These are phyloP conservation scores for Drosophila anomelani DNA, from an alignment of 2,888 invertebrate species.

Conservation along the genomic window DNA sequence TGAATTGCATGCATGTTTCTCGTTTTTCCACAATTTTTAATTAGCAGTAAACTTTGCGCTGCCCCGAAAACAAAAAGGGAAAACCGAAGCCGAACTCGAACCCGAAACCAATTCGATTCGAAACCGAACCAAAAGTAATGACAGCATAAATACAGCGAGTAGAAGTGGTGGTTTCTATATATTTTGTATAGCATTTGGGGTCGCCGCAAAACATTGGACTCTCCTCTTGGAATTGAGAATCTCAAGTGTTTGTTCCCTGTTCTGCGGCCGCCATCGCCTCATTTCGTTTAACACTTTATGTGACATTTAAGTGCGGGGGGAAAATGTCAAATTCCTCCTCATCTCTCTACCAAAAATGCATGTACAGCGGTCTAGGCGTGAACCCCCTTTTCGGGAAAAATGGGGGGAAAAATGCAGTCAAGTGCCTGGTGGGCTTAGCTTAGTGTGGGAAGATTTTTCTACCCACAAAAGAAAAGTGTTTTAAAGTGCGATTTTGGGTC, in stretches of 20 bases:
- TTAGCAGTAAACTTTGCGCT: constrained; percentile 83
- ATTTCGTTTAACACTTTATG: constrained; percentile 81
- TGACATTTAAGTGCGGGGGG: constrained; percentile 77
- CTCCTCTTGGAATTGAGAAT: constrained; percentile 50
- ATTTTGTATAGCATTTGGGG: constrained; percentile 65
- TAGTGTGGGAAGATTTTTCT: constrained; percentile 70
- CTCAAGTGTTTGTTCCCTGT: constrained; percentile 73
- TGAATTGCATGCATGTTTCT: constrained; percentile 79
- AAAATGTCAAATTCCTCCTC: constrained; percentile 73
- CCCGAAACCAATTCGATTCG: constrained; percentile 25
- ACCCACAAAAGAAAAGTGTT: constrained; percentile 13
- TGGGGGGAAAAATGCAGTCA: constrained; percentile 49
- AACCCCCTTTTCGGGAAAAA: constrained; percentile 1
- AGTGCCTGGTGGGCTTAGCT: constrained; percentile 48
- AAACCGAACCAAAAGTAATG: constrained; percentile 67
- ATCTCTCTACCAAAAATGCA: constrained; percentile 62
- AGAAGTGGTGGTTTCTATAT: constrained; percentile 35
- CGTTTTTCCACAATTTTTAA: constrained; percentile 81
- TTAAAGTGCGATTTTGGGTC: constrained; percentile 27
- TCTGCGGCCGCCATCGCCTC: constrained; percentile 68
- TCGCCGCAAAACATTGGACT: constrained; percentile 50
- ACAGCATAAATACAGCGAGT: constrained; percentile 73
- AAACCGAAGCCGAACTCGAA: constrained; percentile 35
- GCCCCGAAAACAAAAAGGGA: constrained; percentile 38
- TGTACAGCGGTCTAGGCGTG: constrained; percentile 44